These are phyloP conservation scores for Allophyes oxyacanthae DNA, from an alignment of 2,888 invertebrate genomes.

Conservation along the genomic window DNA sequence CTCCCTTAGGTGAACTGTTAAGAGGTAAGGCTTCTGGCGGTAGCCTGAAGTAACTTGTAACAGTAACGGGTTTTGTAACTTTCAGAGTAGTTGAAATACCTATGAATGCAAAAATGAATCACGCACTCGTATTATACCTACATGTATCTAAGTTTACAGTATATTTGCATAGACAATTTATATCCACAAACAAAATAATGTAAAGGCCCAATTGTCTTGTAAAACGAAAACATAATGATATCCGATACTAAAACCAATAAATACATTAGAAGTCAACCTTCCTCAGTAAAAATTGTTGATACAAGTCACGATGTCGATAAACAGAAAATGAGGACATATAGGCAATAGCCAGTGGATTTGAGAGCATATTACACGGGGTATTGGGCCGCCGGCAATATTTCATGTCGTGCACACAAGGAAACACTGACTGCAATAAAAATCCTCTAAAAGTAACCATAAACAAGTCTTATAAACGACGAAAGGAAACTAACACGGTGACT, in stretches of 20 bases:
- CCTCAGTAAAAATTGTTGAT: slow-evolving; percentile 61
- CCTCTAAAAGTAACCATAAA: slow-evolving; percentile 68
- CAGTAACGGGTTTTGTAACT: no score
- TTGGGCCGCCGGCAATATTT: slow-evolving; percentile 69
- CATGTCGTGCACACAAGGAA: slow-evolving; percentile 66
- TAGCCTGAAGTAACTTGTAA: no score
- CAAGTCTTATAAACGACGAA: slow-evolving; percentile 55
- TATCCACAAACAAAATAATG: slow-evolving; percentile 2
- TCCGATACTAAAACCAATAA: slow-evolving; percentile 58
- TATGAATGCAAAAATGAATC: no score
- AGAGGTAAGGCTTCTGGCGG: no score
- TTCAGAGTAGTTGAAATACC: no score
- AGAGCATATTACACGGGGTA: slow-evolving; percentile 65
- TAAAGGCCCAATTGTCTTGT: slow-evolving; percentile 26
- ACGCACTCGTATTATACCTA: no score
- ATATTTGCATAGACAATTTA: slow-evolving; percentile 5
- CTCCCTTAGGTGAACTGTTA: no score
- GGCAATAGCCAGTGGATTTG: slow-evolving; percentile 68
- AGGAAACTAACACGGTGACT: slow-evolving; percentile 43
- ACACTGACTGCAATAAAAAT: slow-evolving; percentile 68
- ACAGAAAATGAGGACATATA: slow-evolving; percentile 73
- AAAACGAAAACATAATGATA: slow-evolving; percentile 49
- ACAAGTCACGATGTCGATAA: slow-evolving; percentile 82
- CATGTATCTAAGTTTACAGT: no score
- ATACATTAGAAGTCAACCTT: slow-evolving; percentile 47